Evolutionary conservation across 2,113 vertebrate species (phyloP).

Genomic region (Polyodon spathula): DNA sequence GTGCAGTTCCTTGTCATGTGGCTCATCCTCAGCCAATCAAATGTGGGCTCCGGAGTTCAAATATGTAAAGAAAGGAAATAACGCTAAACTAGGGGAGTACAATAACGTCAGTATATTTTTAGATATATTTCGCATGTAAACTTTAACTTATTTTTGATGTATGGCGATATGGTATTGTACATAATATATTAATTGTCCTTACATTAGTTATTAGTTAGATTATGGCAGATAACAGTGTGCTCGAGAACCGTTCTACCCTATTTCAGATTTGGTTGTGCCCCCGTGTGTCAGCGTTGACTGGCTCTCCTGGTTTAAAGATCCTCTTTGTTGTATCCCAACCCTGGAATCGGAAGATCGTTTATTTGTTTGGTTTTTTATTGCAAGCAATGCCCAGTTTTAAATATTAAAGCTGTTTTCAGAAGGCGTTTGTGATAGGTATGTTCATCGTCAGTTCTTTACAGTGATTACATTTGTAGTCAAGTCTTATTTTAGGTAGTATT

Average conservation of each 20-base stretch:
- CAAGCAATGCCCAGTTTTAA: neutral
- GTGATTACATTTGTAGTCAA: neutral
- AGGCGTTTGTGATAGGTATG: constrained; percentile 9
- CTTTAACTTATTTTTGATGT: neutral
- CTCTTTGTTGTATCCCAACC: constrained; percentile 11
- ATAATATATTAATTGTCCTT: neutral
- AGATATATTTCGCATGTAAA: no score
- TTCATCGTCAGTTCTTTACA: neutral
- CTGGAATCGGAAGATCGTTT: neutral
- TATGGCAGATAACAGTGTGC: neutral
- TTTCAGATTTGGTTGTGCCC: constrained; percentile 6
- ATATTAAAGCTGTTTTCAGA: neutral
- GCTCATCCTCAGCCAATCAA: neutral
- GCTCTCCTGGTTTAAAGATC: neutral
- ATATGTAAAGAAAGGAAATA: neutral
- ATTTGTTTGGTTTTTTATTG: neutral
- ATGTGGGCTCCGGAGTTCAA: neutral
- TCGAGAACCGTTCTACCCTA: neutral
- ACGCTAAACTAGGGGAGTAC: no score
- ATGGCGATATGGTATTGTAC: neutral
- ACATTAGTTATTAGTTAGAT: neutral
- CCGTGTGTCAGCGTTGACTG: constrained; percentile 11
- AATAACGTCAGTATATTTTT: no score
- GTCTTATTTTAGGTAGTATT: neutral
- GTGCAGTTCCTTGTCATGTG: neutral